A percentile compares a stretch with the other conserved stretches of the same genome.
phyloP scores from a whole-genome alignment of 2,113 vertebrate genomes.

The Solea senegalensis region DNA sequence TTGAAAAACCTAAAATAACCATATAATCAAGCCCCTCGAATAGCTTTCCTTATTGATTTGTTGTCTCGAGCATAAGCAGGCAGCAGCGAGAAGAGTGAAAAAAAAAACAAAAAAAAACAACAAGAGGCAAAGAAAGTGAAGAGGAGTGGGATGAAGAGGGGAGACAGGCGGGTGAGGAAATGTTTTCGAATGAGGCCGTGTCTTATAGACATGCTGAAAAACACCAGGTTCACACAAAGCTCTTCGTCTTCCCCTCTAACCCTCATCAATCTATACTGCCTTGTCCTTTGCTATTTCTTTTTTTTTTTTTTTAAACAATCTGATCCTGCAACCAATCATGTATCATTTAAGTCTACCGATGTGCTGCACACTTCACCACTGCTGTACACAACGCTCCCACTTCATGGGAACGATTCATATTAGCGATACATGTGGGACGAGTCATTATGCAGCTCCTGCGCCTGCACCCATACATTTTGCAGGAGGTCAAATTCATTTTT shows the following conservation, averaged over 20 bases:
- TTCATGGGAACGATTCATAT: conserved; percentile 60
- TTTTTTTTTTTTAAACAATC: conserved; percentile 1
- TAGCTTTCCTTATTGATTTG: conserved; percentile 62
- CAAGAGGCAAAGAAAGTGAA: conserved; percentile 2
- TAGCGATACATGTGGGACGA: conserved; percentile 20
- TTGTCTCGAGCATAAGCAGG: conserved; percentile 44
- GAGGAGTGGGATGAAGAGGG: conserved; percentile 11
- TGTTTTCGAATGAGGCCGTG: conserved; percentile 41
- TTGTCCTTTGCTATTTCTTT: background rate
- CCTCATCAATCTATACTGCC: conserved; percentile 13
- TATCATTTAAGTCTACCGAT: too few species aligned
- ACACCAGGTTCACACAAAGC: conserved; percentile 2
- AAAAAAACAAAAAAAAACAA: background rate
- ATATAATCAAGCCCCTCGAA: conserved; percentile 59
- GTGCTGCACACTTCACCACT: too few species aligned
- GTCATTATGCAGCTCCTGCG: conserved; percentile 53
- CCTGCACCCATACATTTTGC: conserved; percentile 58
- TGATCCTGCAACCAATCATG: conserved; percentile 35
- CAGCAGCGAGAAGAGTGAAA: conserved; percentile 17
- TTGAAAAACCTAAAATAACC: conserved; percentile 57
- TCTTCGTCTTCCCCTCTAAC: conserved; percentile 3
- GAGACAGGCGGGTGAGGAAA: conserved; percentile 9
- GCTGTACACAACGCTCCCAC: conserved; percentile 26
- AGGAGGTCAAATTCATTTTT: conserved; percentile 66
- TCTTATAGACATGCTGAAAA: conserved; percentile 15